Base-by-base conservation (phyloP, 2,797 vertebrate species). In the Hippocampus kuda region DNA sequence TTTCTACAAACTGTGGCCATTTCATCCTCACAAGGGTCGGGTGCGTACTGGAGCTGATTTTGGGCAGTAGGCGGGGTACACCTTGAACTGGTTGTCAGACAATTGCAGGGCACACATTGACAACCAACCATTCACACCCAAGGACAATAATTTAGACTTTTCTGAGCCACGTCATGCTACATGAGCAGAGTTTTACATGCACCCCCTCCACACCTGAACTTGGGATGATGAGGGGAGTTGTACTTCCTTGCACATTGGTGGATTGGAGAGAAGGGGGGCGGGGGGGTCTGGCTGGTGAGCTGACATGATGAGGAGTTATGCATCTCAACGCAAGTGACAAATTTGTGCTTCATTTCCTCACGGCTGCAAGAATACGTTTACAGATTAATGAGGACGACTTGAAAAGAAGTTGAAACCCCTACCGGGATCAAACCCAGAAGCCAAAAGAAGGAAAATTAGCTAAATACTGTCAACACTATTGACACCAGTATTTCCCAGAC, bases 261-360 rank as follows among this genome's bases (percentile, higher is more conserved):
- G 74, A 72, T 71, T 2, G 64, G 71, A 78, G 79, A 9, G 27
- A 30, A 10, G 18, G 34, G 1, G 22, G 15, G 42, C 9, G 20
- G 22, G 53, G 1, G n/a, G 75, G 75, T 75, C 75, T 51, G 79
- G 70, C 60, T 56, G 82, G 75, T 68, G 78, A 79, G 78, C 80
- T 75, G 82, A 85, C 75, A 74, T 80, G 83, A 88, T 88, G 87
- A 78, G 72, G 49, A 42, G 65, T 82, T 85, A 81, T 90, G 88
- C 85, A 83, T 88, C 70, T 79, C 72, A 67, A 84, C 70, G 79
- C 85, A 54, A 65, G 64, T 76, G 87, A 76, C 87, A 89, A 87
- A 91, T 88, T 86, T 88, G 88, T 54, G 56, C 77, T 81, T 80
- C 79, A 18, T 63, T 8, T 83, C 83, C 84, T 84, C 84, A 83